Conservation (phyloP, 2,113 vertebrate genomes). For the Carassius carassius region DNA sequence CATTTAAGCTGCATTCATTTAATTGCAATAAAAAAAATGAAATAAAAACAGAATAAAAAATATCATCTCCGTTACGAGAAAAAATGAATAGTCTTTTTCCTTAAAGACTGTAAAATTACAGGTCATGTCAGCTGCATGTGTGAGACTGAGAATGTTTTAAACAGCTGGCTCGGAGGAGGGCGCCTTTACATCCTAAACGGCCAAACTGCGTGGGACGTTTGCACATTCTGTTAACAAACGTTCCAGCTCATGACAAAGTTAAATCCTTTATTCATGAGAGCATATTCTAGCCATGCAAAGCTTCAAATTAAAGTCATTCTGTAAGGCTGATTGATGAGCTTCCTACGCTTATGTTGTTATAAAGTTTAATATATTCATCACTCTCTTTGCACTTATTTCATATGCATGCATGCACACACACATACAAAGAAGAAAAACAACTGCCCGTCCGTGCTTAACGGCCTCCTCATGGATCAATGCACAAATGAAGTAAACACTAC, state of each 20-base stretch:
- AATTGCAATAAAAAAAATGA: background rate
- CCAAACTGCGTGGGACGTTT: constrained; percentile 14
- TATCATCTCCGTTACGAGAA: background rate
- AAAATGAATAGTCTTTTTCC: background rate
- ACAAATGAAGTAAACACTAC: constrained; percentile 74
- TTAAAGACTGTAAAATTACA: background rate
- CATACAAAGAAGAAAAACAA: constrained; percentile 27
- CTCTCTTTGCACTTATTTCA: constrained; percentile 24
- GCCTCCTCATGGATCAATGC: constrained; percentile 71
- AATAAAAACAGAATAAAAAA: background rate
- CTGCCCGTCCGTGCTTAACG: constrained; percentile 68
- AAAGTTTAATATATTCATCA: constrained; percentile 58
- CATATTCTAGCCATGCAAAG: constrained; percentile 49
- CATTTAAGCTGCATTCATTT: background rate
- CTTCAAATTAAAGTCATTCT: constrained; percentile 53
- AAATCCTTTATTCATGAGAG: constrained; percentile 58
- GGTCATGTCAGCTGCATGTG: background rate
- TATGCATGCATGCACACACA: constrained; percentile 26
- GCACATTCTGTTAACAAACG: background rate
- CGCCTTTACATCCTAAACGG: constrained; percentile 23
- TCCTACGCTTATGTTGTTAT: constrained; percentile 38
- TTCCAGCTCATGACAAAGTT: constrained; percentile 20
- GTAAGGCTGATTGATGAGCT: constrained; percentile 55
- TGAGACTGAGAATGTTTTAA: constrained; percentile 11
- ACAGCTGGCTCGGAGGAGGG: background rate